Percentiles rank a stretch among this genome's conserved stretches.
These are phyloP conservation scores for Mus caroli DNA, from an alignment of 2,797 vertebrate species.

Conservation along the genomic window DNA sequence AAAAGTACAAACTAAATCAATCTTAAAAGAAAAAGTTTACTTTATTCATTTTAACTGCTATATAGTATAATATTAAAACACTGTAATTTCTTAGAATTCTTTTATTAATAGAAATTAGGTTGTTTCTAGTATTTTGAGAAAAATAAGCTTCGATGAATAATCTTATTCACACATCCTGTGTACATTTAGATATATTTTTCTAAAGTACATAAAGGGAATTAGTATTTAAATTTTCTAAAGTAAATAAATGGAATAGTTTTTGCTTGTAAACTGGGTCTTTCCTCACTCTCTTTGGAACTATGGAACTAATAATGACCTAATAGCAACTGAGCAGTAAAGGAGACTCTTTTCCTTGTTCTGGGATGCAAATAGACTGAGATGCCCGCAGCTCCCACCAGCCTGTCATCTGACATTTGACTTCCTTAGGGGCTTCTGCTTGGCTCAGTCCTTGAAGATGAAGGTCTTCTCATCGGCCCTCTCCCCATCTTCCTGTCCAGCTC, in stretches of 20 bases:
- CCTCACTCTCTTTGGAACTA: neutral
- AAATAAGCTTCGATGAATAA: neutral
- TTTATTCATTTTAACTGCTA: conserved; percentile 34
- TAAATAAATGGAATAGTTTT: conserved; percentile 9
- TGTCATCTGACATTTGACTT: neutral
- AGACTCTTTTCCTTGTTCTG: neutral
- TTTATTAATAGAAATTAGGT: conserved; percentile 32
- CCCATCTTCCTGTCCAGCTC: neutral
- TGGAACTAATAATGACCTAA: neutral
- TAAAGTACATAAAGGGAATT: too few species aligned
- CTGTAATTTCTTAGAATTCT: neutral
- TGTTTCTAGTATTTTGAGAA: conserved; percentile 33
- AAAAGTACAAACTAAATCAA: neutral
- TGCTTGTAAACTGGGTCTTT: neutral
- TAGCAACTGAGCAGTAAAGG: neutral
- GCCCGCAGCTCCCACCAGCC: too few species aligned
- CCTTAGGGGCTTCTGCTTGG: too few species aligned
- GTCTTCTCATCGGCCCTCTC: neutral
- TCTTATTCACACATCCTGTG: conserved; percentile 22
- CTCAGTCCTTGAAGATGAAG: neutral
- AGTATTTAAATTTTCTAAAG: neutral
- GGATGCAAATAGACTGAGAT: neutral
- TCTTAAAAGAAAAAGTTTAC: neutral
- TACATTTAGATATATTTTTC: conserved; percentile 13
- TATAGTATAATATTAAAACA: conserved; percentile 26